Base-by-base conservation (phyloP, 2,113 vertebrate species). In the Oreochromis niloticus region DNA sequence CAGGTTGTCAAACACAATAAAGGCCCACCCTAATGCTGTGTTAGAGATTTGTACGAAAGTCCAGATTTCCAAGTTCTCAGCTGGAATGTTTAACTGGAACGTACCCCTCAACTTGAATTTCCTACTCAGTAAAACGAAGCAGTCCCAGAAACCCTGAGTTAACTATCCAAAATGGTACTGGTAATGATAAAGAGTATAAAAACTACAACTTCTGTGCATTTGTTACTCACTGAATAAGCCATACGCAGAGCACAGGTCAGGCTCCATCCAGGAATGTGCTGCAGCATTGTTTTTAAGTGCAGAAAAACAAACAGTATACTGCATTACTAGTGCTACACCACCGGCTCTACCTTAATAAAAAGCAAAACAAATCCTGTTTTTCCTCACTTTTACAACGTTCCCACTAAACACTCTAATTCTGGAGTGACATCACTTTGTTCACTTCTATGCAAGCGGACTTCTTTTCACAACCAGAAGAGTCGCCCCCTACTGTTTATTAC, bases 61-160 rank as follows among this genome's bases (percentile, higher is more conserved):
- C 57, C 57, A 61, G 57, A 61, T 32, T 17, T 61, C 57, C 14
- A 6, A 61, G 57, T 34, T 61, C 16, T 61, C 30, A 34, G 57
- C 57, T 61, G 57, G 30, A 63, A n/a, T 36, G 32, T 66, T 66
- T n/a, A 66, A 12, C 32, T n/a, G 17, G 34, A 66, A 66, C 6
- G 3, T n/a, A 5, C 6, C 34, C 34, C 34, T 22, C 10, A 66
- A 66, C 61, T 66, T 36, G 34, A 66, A 66, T 39, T 66, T 66
- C 34, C 61, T 0, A 66, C 61, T 66, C n/a, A 36, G 10, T n/a
- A 36, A 36, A 66, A 66, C 11, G 0, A 66, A 66, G 17, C 61
- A 66, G 61, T 4, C 32, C 61, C 32, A 39, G 5, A 36, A 66
- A 66, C 17, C 61, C 61, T 0, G 0, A n/a, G 17, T n/a, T 66